Conservation (phyloP, 2,113 vertebrate genomes). For the Dasyornis broadbenti region DNA sequence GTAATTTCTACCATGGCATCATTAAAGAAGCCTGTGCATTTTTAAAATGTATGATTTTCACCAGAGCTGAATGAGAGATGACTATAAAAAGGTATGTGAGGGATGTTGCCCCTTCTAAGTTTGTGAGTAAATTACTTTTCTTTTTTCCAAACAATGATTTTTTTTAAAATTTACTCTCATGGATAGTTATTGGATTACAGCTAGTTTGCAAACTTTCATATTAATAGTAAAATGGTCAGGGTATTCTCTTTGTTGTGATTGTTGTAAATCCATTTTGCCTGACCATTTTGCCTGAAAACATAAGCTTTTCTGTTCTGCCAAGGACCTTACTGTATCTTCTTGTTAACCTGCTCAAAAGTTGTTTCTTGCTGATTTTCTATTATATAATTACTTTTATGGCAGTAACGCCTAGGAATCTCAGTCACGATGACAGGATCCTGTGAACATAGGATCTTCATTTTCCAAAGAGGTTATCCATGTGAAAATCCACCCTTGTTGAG, state of each 20-base stretch:
- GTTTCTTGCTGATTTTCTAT: background rate
- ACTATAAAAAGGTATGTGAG: background rate
- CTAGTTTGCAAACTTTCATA: background rate
- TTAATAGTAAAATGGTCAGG: background rate
- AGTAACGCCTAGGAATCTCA: background rate
- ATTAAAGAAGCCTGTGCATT: background rate
- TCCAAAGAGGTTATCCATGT: background rate
- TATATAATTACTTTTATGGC: background rate
- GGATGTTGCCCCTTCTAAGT: background rate
- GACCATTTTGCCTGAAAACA: background rate
- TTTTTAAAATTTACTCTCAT: background rate
- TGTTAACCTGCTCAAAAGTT: background rate
- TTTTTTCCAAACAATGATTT: background rate
- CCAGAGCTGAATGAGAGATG: background rate
- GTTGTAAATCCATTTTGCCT: background rate
- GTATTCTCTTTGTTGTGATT: background rate
- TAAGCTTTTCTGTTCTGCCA: background rate
- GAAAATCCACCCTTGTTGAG: background rate
- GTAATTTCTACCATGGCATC: background rate
- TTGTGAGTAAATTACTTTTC: background rate
- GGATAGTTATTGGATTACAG: background rate
- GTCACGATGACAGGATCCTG: background rate
- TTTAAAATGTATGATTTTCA: background rate
- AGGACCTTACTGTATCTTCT: background rate
- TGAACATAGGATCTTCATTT: background rate